Base-by-base conservation (phyloP, 2,797 vertebrate species). In the Cichlasoma orientale region DNA sequence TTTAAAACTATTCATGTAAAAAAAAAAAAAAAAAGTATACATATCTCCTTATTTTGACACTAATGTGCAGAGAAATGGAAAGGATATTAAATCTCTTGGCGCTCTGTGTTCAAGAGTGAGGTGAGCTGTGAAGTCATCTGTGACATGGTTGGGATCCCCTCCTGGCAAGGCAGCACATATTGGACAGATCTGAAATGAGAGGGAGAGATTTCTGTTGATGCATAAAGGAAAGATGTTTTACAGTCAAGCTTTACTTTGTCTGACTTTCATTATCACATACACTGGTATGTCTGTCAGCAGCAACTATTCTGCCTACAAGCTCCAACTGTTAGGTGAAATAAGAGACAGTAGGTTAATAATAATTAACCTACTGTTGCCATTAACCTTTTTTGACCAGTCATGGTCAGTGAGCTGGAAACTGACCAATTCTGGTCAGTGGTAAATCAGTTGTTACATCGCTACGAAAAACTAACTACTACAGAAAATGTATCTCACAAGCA, bases 71-170 rank as follows among this genome's bases (percentile, higher is more conserved):
- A 41, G 11, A 75, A 13, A 38, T 4, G 56, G 56, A 93, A 99
- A 99, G 98, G 98, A 99, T 99, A 99, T 99, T 97, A 99, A 96
- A 96, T 99, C 98, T 97, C 98, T 97, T 94, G 97, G 98, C 90
- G 98, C 97, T 97, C 98, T 97, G 95, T 99, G 98, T 97, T 99
- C 98, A 90, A 99, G 97, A 95, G 98, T 99, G 93, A 99, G 97
- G 95, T 99, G 98, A 96, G 98, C 98, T 94, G 98, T 97, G 85
- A 99, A 99, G 95, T 99, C 98, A 91, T 99, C 98, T 38, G 98
- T 99, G 92, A 99, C 98, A 72, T 99, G 98, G 97, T 99, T 99
- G 14, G 98, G 98, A 94, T 99, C 98, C 53, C 98, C 98, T 93
- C 98, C 98, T 84, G 98, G 98, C 95, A 99, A 97, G 73, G 98